phyloP scores from a whole-genome alignment of 2,888 invertebrate genomes.

The Tetropium fuscum region DNA sequence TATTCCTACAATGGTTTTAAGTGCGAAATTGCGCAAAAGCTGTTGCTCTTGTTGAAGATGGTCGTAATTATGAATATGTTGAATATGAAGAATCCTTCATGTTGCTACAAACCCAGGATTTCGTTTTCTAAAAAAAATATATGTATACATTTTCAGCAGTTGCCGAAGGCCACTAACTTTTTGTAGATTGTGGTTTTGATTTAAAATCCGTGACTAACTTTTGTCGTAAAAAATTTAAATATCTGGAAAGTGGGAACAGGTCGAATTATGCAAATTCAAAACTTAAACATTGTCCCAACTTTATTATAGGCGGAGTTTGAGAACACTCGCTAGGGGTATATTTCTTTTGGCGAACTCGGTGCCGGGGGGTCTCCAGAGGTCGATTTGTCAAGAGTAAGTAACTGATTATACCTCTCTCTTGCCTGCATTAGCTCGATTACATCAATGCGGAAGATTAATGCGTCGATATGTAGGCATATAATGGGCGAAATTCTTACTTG shows the following conservation, averaged over 20 bases:
- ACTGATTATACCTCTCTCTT: constrained; percentile 57
- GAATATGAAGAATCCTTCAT: too few relatives aligned
- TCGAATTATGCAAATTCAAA: constrained; percentile 24
- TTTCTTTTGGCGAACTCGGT: constrained; percentile 25
- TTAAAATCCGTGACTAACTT: constrained; percentile 17
- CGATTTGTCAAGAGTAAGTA: constrained; percentile 59
- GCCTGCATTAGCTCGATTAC: constrained; percentile 61
- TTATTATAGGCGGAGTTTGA: constrained; percentile 13
- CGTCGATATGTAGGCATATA: constrained; percentile 55
- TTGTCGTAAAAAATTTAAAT: constrained; percentile 22
- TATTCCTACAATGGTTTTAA: too few relatives aligned
- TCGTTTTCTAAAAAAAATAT: too few relatives aligned
- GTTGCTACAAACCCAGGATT: too few relatives aligned
- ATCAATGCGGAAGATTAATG: constrained; percentile 62
- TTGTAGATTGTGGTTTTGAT: constrained; percentile 3
- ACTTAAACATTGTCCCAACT: constrained; percentile 26
- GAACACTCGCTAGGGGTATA: constrained; percentile 20
- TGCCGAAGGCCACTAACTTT: too few relatives aligned
- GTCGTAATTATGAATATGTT: too few relatives aligned
- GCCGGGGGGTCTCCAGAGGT: constrained; percentile 47
- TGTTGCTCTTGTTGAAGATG: too few relatives aligned
- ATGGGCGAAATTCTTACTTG: constrained; percentile 51
- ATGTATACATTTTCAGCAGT: too few relatives aligned
- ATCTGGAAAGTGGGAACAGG: constrained; percentile 17
- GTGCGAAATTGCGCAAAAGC: too few relatives aligned